Evolutionary conservation across 2,113 vertebrate genomes (phyloP).

Genomic region (Noturus placidus): DNA sequence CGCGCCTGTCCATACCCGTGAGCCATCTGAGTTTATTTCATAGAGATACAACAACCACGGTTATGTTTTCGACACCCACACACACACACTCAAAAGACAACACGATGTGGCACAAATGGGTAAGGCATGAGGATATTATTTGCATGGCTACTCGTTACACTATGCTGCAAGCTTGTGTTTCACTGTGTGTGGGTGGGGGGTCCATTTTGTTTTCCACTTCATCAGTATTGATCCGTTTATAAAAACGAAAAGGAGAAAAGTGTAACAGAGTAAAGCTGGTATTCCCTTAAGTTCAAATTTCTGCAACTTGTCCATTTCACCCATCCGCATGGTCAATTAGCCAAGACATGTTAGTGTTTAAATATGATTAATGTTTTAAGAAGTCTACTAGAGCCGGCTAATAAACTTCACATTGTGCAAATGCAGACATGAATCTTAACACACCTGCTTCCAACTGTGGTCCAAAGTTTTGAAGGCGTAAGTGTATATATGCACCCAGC

Average conservation of each 20-base stretch:
- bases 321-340: background rate
- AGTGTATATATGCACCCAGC: background rate
- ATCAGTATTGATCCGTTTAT: background rate
- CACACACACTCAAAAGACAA: conserved; percentile 9
- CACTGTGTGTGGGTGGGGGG: too few species aligned
- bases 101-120: background rate
- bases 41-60: background rate
- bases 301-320: background rate
- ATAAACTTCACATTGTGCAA: background rate
- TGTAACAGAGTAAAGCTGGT: background rate
- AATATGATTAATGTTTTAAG: too few species aligned
- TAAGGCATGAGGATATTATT: background rate
- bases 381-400: background rate
- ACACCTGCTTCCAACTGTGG: background rate
- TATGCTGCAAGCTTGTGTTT: background rate
- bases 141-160: background rate
- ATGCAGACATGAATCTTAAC: background rate
- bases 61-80: background rate
- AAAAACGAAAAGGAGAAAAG: background rate
- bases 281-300: background rate
- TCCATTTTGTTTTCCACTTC: background rate
- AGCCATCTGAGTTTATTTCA: background rate
- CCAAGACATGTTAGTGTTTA: background rate
- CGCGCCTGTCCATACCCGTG: background rate
- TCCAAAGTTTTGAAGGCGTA: background rate